phyloP scores from a whole-genome alignment of 2,888 invertebrate genomes.

The Ennomos quercinarius region DNA sequence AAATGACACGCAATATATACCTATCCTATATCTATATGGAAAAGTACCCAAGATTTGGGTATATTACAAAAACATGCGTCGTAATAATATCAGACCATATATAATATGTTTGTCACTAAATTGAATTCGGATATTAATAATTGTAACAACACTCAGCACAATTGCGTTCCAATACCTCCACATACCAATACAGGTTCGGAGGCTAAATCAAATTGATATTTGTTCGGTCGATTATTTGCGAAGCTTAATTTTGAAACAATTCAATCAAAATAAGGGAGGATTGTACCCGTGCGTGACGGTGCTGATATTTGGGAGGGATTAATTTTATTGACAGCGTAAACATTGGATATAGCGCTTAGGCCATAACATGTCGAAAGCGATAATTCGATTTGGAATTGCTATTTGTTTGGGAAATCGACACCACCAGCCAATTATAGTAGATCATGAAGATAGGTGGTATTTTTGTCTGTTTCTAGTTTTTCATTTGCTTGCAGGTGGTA shows the following conservation, averaged over 20 bases:
- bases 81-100: too few relatives aligned
- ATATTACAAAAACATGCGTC: too few relatives aligned
- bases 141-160: slow-evolving; percentile 12
- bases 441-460: not conserved
- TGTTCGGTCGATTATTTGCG: slow-evolving; percentile 69
- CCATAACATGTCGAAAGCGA: slow-evolving; percentile 57
- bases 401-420: slow-evolving; percentile 46
- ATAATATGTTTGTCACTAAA: not conserved
- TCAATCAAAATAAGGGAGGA: slow-evolving; percentile 73
- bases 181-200: slow-evolving; percentile 22
- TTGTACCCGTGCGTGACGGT: slow-evolving; percentile 54
- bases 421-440: slow-evolving; percentile 32
- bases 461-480: not conserved
- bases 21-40: too few relatives aligned
- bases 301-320: slow-evolving; percentile 71
- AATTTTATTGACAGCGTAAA: slow-evolving; percentile 74
- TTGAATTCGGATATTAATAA: not conserved
- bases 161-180: slow-evolving; percentile 17
- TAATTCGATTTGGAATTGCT: slow-evolving; percentile 45
- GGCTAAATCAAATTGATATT: slow-evolving; percentile 69
- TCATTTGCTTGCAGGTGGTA: slow-evolving; percentile 87
- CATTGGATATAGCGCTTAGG: slow-evolving; percentile 60
- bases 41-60: not conserved
- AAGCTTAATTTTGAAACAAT: slow-evolving; percentile 77
- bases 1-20: too few relatives aligned